Base-by-base conservation (phyloP, 1,140 invertebrate species). In the Drosophila melanogaster region DNA sequence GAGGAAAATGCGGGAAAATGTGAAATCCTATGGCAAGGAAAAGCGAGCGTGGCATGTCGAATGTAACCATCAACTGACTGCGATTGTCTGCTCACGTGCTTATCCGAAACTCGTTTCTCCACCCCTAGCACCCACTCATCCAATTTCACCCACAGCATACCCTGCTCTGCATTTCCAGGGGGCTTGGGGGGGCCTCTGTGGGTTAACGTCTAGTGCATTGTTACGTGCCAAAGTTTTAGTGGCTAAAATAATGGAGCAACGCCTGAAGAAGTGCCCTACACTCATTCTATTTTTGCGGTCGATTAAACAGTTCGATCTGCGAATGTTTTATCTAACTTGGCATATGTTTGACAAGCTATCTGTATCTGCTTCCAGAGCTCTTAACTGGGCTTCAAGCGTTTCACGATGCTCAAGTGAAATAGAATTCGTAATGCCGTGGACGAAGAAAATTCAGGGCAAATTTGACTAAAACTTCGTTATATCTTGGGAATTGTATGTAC, bases 171-270 rank as follows among this genome's bases (percentile, higher is more conserved):
- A 53, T 65, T 53, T 65, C 43, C 66, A n/a, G 64, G 26, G 37
- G 14, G 14, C 22, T 11, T 1, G n/a, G 22, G 22, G 11, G 64
- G 30, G 24, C 17, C 35, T 43, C 30, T 38, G 62, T 58, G 33
- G 77, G 64, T 41, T 46, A 73, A 80, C 77, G 66, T 87, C 83
- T 85, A 81, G 70, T 77, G 83, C 83, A 86, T 79, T 76, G 67
- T 69, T 66, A 89, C 84, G 83, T 87, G 79, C 83, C 70, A 79
- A 87, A 87, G 55, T 87, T 87, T 87, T 83, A 78, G 83, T 87
- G 79, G 75, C 83, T 72, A 77, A 86, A 86, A 86, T 86, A 86
- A 86, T 83, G 83, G 79, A 87, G 83, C 83, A 79, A 60, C 70
- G 79, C 38, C 75, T 51, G 53, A 46, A 43, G 67, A 66, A 78